Conservation (phyloP, 2,888 invertebrate genomes). For the Penaeus monodon region DNA sequence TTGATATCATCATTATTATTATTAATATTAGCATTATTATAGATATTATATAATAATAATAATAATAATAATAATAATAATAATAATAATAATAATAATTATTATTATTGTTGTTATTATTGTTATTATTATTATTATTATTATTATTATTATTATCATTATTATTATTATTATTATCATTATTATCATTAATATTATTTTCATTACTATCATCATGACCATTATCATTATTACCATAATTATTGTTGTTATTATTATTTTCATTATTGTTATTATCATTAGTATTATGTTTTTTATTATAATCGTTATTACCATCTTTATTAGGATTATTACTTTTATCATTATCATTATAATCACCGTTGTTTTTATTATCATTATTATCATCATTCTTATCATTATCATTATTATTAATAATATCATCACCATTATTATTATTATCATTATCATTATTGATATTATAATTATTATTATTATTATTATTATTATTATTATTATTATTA, state of each 20-base stretch:
- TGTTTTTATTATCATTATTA: no score
- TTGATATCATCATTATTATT: slow-evolving; percentile 6
- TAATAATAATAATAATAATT: background rate
- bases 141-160: slow-evolving; percentile 17
- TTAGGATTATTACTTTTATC: no score
- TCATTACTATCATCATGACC: background rate
- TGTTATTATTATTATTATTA: slow-evolving; percentile 8
- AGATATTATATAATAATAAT: slow-evolving; percentile 12
- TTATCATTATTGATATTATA: background rate
- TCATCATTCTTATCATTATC: background rate
- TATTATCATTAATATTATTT: background rate
- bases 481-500: background rate
- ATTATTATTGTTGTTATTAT: slow-evolving; percentile 10
- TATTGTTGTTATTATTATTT: no score
- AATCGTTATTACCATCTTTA: no score
- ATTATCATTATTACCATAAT: no score
- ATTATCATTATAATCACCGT: no score
- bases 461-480: background rate
- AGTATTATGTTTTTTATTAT: no score
- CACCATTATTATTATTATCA: background rate
- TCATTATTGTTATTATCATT: no score
- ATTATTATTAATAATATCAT: background rate
- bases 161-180: background rate
- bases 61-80: background rate
- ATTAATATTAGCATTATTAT: slow-evolving; percentile 18